Percentiles rank a stretch among this genome's conserved stretches.
Evolutionary conservation across 2,113 vertebrate genomes (phyloP).

Genomic region (Hypomesus transpacificus): DNA sequence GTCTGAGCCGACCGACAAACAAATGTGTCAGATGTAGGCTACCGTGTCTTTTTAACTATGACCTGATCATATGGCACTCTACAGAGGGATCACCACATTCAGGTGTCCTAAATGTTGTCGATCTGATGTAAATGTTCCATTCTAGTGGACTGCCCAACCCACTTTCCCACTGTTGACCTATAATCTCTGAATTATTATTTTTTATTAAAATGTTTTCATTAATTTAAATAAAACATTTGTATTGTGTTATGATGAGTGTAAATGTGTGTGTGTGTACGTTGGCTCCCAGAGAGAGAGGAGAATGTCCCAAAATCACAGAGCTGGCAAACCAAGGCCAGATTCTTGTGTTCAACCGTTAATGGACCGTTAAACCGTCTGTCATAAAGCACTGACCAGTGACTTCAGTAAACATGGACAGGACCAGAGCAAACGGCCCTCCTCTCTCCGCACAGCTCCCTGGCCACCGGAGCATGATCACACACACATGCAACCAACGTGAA

Average conservation of each 20-base stretch:
- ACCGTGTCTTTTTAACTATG: too few species aligned
- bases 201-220: too few species aligned
- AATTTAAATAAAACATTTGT: neutral
- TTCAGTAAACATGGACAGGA: slow-evolving; percentile 56
- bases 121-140: too few species aligned
- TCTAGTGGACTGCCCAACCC: too few species aligned
- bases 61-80: too few species aligned
- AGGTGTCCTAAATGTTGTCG: too few species aligned
- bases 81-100: too few species aligned
- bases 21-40: too few species aligned
- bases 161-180: too few species aligned
- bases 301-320: slow-evolving; percentile 62
- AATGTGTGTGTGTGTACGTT: slow-evolving; percentile 30
- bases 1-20: neutral
- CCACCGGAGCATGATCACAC: slow-evolving; percentile 23
- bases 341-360: slow-evolving; percentile 63
- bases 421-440: slow-evolving; percentile 18
- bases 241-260: slow-evolving; percentile 12
- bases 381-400: slow-evolving; percentile 59
- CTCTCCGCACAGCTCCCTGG: slow-evolving; percentile 24
- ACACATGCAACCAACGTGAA: slow-evolving; percentile 2
- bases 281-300: slow-evolving; percentile 57
- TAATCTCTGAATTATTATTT: too few species aligned
- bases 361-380: slow-evolving; percentile 64
- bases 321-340: slow-evolving; percentile 51